phyloP scores from a whole-genome alignment of 2,797 vertebrate species.

The Megaceryle alcyon region DNA sequence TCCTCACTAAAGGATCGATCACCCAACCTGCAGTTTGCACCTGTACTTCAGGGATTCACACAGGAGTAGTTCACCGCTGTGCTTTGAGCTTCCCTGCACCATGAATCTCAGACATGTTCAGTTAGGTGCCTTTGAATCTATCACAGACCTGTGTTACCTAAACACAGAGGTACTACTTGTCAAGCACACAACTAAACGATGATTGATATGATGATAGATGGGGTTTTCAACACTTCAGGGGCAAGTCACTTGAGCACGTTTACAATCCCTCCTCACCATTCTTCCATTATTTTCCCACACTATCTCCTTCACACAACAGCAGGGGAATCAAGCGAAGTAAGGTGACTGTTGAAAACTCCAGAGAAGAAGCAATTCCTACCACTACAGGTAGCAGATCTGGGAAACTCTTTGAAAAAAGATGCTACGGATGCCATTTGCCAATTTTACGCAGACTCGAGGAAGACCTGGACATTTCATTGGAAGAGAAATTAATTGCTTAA shows the following conservation, averaged over 20 bases:
- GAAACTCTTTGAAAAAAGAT: background rate
- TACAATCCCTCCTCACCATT: background rate
- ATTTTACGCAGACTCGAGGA: background rate
- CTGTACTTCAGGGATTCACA: background rate
- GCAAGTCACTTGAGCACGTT: background rate
- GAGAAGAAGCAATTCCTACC: background rate
- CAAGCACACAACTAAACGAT: background rate
- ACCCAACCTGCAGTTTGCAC: background rate
- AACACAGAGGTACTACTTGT: background rate
- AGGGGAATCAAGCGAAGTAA: background rate
- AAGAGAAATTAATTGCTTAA: background rate
- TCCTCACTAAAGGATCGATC: background rate
- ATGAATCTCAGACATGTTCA: background rate
- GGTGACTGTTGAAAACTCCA: background rate
- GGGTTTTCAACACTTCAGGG: background rate
- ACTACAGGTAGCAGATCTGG: background rate
- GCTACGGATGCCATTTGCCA: background rate
- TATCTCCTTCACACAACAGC: background rate
- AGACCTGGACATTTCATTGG: background rate
- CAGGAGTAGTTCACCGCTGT: background rate
- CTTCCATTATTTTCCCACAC: background rate
- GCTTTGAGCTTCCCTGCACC: background rate
- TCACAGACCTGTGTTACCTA: background rate
- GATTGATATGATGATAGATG: background rate
- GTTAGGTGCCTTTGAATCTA: background rate